Base-by-base conservation (phyloP, 2,888 invertebrate species). In the Alloplasta piceator region DNA sequence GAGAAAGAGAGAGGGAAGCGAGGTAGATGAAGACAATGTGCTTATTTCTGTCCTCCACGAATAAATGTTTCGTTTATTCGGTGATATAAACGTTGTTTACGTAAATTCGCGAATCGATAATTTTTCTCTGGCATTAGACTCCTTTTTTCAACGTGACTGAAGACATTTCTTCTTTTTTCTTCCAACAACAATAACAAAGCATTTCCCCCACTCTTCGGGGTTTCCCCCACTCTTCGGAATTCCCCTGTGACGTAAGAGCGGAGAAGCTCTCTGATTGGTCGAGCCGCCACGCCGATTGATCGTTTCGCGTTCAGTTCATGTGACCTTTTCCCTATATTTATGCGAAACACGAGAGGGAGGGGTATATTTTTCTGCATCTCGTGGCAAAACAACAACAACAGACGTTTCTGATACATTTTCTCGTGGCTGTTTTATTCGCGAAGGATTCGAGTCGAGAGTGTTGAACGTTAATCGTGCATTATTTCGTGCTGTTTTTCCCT, bases 301-400 rank as follows among this genome's bases (percentile, higher is more conserved):
- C 84, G 84, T 75, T 83, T 73, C 83, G 78, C 83, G 79, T 82
- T 86, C 3, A 48, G 86, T 86, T 86, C 90, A 89, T 89, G 90
- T 90, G 90, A 90, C 87, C 89, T 86, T 86, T 89, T 86, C 85
- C 84, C 87, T 78, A 84, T 26, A 26, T 89, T 88, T 86, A 86
- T 87, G 88, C 86, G 85, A 87, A 87, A 86, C 82, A 10, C 60
- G 36, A 61, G 48, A 71, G 63, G 78, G 78, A 58, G 64, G 61
- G n/a, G 82, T 82, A 86, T 87, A 86, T 87, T 87, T 85, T 87
- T 86, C 86, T 63, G 80, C 83, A 87, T 86, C 88, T 87, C 89
- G 86, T 88, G 86, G 87, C 88, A 88, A 89, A 88, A 90, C 87
- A 89, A 90, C 87, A 89, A 90, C 87, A 90, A 90, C 87, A 88